Base-by-base conservation (phyloP, 2,113 vertebrate species). In the Vidua macroura region DNA sequence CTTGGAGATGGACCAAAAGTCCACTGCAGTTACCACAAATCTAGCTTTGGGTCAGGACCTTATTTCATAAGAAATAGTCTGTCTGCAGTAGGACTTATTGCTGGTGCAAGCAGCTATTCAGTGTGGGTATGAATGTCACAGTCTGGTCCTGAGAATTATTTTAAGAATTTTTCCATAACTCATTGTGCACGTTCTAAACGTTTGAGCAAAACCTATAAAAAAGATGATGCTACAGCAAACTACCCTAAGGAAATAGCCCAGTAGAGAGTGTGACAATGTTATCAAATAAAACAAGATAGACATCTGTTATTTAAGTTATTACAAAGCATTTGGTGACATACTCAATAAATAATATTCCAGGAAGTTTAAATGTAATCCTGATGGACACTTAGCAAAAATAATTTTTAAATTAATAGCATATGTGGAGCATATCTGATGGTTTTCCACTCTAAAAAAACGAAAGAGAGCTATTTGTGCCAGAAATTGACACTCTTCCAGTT, bases 301-400 rank as follows among this genome's bases (percentile, higher is more conserved):
- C 89, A 92, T 96, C 94, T 96, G 73, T 89, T 96, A 90, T 84
- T 95, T 84, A 88, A 87, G 78, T 92, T 80, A 73, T 83, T 90
- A 90, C 85, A 89, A 96, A 95, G 75, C 87, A 92, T 67, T 88
- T 80, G 70, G 56, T 87, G 7, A 60, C 88, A 86, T 89, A 91
- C 48, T 88, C 85, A 68, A 96, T 93, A 96, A 97, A 97, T 91
- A 92, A 72, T 67, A 67, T 51, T 80, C 68, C 90, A 81, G 60
- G 90, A 96, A 92, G 75, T 92, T 93, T 90, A 87, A 95, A 95
- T 83, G 83, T 69, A 96, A 96, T 79, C 90, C 94, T 92, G 83
- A 96, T 67, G 93, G 88, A 96, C 73, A 88, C 49, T 94, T 94
- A 91, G 77, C 60, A 93, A 92, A 94, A 91, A 93, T 88, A 86